Conservation (phyloP, 2,797 vertebrate genomes). For the Rhinichthys osculus region DNA sequence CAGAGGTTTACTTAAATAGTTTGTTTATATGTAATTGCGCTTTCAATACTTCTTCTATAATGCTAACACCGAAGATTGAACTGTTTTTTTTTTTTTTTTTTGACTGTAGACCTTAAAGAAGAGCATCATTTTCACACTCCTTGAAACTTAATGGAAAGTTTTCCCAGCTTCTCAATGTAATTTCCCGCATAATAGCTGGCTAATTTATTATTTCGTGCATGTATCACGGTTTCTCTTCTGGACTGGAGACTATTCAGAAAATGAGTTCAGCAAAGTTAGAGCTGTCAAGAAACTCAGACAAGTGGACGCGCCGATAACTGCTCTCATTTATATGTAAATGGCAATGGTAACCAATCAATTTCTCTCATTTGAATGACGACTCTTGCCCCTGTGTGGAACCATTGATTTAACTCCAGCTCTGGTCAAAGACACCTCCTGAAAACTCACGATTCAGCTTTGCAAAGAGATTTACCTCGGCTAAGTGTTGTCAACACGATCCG, state of each 20-base stretch:
- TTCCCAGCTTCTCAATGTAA: constrained; percentile 19
- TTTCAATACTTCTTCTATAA: not conserved
- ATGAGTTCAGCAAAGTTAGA: constrained; percentile 30
- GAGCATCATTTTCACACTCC: not conserved
- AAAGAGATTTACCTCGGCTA: not conserved
- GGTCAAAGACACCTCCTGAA: constrained; percentile 1
- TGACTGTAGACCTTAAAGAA: not conserved
- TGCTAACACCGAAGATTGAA: not conserved
- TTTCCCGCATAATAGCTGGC: constrained; percentile 16
- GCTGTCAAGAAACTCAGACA: constrained; percentile 49
- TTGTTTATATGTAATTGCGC: not conserved
- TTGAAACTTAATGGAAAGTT: constrained; percentile 20
- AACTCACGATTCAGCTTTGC: not conserved
- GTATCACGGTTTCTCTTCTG: not conserved
- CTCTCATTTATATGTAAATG: constrained; percentile 66
- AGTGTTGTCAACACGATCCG: not conserved
- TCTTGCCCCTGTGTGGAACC: constrained; percentile 30
- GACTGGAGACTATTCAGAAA: constrained; percentile 8
- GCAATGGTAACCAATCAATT: constrained; percentile 58
- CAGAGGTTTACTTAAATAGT: not conserved
- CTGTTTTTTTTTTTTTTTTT: not conserved
- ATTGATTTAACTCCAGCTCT: constrained; percentile 45
- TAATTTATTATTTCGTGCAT: constrained; percentile 37
- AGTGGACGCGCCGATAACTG: constrained; percentile 45
- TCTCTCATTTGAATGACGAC: constrained; percentile 54